phyloP scores from a whole-genome alignment of 2,888 invertebrate species.

The Ormyrus pomaceus region DNA sequence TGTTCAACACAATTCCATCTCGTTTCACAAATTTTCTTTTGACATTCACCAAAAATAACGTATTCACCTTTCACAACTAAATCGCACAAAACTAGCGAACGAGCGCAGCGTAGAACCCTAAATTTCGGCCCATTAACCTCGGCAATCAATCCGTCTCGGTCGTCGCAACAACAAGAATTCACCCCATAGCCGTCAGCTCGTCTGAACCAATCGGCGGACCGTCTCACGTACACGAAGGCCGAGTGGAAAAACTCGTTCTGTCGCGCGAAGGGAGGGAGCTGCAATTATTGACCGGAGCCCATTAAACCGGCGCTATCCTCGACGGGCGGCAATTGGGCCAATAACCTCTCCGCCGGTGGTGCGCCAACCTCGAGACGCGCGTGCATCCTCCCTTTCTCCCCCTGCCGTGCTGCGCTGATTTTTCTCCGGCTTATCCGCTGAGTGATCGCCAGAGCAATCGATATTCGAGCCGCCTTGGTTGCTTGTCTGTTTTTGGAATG shows the following conservation, averaged over 20 bases:
- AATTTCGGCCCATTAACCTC: too few species aligned
- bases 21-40: too few species aligned
- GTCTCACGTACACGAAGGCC: not conserved
- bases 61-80: too few species aligned
- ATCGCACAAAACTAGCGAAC: too few species aligned
- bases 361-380: slow-evolving; percentile 8
- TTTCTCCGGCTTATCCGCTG: slow-evolving; percentile 26
- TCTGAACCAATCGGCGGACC: too few species aligned
- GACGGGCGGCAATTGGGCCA: slow-evolving; percentile 27
- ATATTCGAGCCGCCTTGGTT: not conserved
- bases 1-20: too few species aligned
- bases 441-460: slow-evolving; percentile 6
- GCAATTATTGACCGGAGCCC: slow-evolving; percentile 29
- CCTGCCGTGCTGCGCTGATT: slow-evolving; percentile 5
- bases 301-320: not conserved
- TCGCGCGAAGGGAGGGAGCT: not conserved
- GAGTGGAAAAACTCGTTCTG: slow-evolving; percentile 19
- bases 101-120: too few species aligned
- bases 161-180: too few species aligned
- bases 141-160: too few species aligned
- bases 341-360: slow-evolving; percentile 14
- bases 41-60: too few species aligned
- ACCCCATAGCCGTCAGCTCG: too few species aligned
- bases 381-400: not conserved
- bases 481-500: too few species aligned